A percentile compares a stretch with the other conserved stretches of the same genome.
Evolutionary conservation across 2,797 vertebrate genomes (phyloP).

Genomic region (Rhadinocentrus ornatus): DNA sequence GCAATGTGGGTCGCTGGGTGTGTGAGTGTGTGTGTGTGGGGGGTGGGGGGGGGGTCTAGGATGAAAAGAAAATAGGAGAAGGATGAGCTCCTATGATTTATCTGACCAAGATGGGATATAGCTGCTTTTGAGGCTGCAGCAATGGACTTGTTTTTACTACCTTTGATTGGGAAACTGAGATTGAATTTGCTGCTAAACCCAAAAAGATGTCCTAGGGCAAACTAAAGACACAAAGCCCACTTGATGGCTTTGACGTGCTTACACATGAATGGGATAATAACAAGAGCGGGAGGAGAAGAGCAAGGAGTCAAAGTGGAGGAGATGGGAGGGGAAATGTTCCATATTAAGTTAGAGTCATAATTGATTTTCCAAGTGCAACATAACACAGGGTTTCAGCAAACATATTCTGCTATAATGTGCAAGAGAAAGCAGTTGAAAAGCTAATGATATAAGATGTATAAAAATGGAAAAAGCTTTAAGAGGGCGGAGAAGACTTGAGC

Average conservation of each 20-base stretch:
- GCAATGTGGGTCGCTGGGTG: conserved; percentile 81
- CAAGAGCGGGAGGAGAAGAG: conserved; percentile 28
- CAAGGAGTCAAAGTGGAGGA: conserved; percentile 48
- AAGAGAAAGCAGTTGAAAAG: conserved; percentile 67
- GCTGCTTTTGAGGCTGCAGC: conserved; percentile 52
- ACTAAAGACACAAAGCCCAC: conserved; percentile 71
- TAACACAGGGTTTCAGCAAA: conserved; percentile 66
- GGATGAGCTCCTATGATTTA: conserved; percentile 79
- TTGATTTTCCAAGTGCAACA: conserved; percentile 80
- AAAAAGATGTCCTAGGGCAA: conserved; percentile 72
- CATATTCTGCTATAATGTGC: conserved; percentile 58
- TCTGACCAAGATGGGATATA: conserved; percentile 70
- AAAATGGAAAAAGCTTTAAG: conserved; percentile 74
- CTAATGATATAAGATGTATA: conserved; percentile 60
- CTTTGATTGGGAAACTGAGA: conserved; percentile 76
- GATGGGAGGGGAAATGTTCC: conserved; percentile 57
- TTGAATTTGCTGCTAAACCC: conserved; percentile 74
- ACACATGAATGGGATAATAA: conserved; percentile 55
- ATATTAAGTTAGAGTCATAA: conserved; percentile 72
- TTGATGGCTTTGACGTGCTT: conserved; percentile 63
- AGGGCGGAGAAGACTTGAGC: conserved; percentile 44
- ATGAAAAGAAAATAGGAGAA: conserved; percentile 77
- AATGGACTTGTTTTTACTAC: conserved; percentile 69
- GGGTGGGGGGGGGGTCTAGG: conserved; percentile 56
- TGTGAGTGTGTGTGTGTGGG: too few relatives aligned